Conservation (phyloP, 30 jellyfish, hydroid and myxozoan species). For the Hydractinia symbiolongicarpus region DNA sequence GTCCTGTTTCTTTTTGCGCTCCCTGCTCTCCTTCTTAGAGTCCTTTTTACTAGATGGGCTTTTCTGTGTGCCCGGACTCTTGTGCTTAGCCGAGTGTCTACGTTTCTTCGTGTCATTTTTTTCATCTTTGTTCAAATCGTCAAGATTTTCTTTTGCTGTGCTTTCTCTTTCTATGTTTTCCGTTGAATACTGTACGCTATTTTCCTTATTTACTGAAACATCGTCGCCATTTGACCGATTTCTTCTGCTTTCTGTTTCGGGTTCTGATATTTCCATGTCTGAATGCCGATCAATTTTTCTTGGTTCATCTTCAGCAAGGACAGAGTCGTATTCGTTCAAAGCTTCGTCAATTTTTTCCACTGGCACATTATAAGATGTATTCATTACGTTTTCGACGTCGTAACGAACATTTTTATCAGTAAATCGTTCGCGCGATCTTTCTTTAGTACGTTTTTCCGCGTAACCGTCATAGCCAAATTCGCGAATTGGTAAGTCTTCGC, state of each 20-base stretch:
- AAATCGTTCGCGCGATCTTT: neutral
- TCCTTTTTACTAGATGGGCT: neutral
- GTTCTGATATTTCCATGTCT: constrained; percentile 35
- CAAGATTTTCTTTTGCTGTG: neutral
- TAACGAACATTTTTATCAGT: neutral
- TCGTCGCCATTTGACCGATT: neutral
- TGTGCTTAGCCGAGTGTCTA: constrained; percentile 1
- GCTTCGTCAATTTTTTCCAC: neutral
- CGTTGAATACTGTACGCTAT: neutral
- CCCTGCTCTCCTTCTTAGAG: constrained; percentile 9
- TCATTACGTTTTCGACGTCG: neutral
- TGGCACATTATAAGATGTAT: neutral
- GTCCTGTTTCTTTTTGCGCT: neutral
- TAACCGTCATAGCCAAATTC: constrained; percentile 39
- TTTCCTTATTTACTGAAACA: neutral
- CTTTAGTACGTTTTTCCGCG: constrained; percentile 30
- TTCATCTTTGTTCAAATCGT: neutral
- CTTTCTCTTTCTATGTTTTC: neutral
- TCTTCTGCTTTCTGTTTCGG: constrained; percentile 8
- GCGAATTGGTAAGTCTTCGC: constrained; percentile 20
- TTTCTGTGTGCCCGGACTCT: neutral
- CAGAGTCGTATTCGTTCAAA: constrained; percentile 22
- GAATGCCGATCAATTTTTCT: constrained; percentile 22
- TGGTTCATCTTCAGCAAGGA: neutral
- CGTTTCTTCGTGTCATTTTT: constrained; percentile 1